Evolutionary conservation across 1,140 invertebrate genomes (phyloP).

Genomic region (Pseudomyrmex concolor): DNA sequence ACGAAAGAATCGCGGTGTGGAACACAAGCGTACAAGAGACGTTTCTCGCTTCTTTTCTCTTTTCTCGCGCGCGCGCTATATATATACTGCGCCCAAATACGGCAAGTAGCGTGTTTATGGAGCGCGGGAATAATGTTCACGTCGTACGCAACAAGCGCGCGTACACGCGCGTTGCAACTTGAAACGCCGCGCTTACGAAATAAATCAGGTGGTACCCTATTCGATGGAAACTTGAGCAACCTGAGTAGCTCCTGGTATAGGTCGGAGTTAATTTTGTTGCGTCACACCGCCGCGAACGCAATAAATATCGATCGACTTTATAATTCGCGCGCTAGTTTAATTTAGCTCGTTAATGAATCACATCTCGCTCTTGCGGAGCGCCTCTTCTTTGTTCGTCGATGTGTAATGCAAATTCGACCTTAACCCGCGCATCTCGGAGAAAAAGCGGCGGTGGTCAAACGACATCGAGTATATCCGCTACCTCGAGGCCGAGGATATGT

Average conservation of each 20-base stretch:
- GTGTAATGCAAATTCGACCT: constrained; percentile 23
- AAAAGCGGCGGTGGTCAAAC: constrained; percentile 9
- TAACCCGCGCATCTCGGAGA: neutral
- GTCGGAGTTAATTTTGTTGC: constrained; percentile 45
- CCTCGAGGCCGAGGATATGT: constrained; percentile 53
- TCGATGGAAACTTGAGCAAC: constrained; percentile 42
- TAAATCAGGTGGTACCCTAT: constrained; percentile 43
- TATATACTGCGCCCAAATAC: constrained; percentile 63
- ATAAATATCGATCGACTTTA: constrained; percentile 28
- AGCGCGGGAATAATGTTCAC: constrained; percentile 63
- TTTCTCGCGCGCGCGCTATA: constrained; percentile 36
- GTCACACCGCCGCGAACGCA: constrained; percentile 12
- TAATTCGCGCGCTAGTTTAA: constrained; percentile 1
- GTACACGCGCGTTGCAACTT: neutral
- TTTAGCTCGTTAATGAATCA: constrained; percentile 10
- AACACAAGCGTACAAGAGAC: neutral
- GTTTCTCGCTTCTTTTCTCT: constrained; percentile 13
- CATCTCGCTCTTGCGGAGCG: neutral
- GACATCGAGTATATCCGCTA: constrained; percentile 11
- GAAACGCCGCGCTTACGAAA: constrained; percentile 33
- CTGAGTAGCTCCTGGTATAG: neutral
- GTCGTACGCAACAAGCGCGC: constrained; percentile 36
- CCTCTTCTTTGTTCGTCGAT: constrained; percentile 20
- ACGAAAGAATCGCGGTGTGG: neutral
- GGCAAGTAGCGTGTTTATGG: constrained; percentile 65